phyloP scores from a whole-genome alignment of 2,888 invertebrate genomes.

The Lithophane semibrunnea region DNA sequence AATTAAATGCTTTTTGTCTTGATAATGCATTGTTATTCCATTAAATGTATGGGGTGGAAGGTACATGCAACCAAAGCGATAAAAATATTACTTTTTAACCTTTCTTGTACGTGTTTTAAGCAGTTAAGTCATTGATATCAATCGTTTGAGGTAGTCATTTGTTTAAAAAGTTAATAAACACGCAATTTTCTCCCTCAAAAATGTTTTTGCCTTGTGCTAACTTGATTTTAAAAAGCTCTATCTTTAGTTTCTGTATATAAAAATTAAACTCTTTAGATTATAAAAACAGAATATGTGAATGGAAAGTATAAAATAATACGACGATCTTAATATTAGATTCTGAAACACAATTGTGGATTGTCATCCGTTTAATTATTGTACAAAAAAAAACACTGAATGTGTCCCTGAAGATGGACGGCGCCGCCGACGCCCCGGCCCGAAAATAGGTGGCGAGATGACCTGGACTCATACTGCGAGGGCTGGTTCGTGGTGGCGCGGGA shows the following conservation, averaged over 20 bases:
- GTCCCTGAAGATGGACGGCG: background rate
- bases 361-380: background rate
- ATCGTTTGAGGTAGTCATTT: background rate
- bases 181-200: background rate
- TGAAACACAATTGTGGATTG: background rate
- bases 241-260: background rate
- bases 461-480: background rate
- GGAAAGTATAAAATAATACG: background rate
- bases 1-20: constrained; percentile 59
- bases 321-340: background rate
- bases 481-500: background rate
- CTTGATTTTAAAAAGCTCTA: background rate
- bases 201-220: background rate
- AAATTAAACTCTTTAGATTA: background rate
- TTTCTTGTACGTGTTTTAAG: background rate
- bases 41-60: background rate
- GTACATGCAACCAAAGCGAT: background rate
- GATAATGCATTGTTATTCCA: constrained; percentile 28
- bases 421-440: background rate
- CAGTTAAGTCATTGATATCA: background rate
- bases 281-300: constrained; percentile 10
- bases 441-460: background rate
- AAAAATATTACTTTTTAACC: background rate
- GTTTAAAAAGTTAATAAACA: background rate
- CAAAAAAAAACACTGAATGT: background rate